phyloP scores from a whole-genome alignment of 2,113 vertebrate species.

The Pygoscelis antarcticus region DNA sequence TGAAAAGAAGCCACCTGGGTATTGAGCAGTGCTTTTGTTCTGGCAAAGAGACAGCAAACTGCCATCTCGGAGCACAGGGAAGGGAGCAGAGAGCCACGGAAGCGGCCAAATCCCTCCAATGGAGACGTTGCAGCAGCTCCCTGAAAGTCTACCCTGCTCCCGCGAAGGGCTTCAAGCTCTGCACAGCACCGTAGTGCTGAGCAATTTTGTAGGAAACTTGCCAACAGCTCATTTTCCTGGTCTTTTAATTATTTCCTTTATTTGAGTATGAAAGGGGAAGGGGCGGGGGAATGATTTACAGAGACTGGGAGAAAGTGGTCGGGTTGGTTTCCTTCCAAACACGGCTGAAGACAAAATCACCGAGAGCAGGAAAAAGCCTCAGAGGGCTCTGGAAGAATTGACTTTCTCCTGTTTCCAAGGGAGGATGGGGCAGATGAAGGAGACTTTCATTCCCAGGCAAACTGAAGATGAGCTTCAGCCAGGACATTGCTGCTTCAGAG shows the following conservation, averaged over 20 bases:
- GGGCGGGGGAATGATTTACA: background rate
- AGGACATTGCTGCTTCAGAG: background rate
- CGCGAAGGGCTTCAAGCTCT: rapidly evolving
- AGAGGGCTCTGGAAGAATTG: background rate
- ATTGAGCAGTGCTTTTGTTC: background rate
- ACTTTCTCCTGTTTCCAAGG: background rate
- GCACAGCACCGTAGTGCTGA: background rate
- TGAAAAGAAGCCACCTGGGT: background rate
- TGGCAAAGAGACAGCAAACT: background rate
- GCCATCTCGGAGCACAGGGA: rapidly evolving
- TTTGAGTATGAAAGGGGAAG: background rate
- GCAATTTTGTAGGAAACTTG: background rate
- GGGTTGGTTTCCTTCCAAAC: background rate
- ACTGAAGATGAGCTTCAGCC: background rate
- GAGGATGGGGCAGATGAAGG: background rate
- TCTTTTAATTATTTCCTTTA: conserved; percentile 31
- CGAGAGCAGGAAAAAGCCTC: background rate
- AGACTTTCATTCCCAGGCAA: background rate
- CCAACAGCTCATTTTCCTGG: background rate
- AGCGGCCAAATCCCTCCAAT: rapidly evolving
- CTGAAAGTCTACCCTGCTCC: background rate
- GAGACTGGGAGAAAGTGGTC: background rate
- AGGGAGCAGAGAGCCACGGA: background rate
- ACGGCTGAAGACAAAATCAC: background rate
- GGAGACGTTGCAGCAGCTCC: background rate